Percentiles rank a stretch among this genome's conserved stretches.
phyloP scores from a whole-genome alignment of 1,140 invertebrate genomes.

The Platyscapa corneri region DNA sequence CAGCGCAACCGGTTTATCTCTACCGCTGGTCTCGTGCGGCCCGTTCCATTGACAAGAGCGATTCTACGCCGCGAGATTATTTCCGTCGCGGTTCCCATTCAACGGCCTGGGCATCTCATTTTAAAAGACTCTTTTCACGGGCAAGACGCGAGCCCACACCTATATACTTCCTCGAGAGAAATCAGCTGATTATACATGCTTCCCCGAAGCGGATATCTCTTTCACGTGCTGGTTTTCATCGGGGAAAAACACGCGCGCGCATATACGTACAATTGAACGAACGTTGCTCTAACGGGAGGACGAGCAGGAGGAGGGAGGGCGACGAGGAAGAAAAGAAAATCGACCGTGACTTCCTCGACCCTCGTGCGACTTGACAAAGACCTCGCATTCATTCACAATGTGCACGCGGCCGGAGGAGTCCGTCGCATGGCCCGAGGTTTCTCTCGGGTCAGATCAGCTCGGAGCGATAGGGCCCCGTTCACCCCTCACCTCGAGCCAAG shows the following conservation, averaged over 20 bases:
- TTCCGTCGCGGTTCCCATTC: constrained; percentile 9
- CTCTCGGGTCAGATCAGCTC: background rate
- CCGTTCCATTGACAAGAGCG: background rate
- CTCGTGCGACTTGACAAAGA: background rate
- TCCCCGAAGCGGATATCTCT: background rate
- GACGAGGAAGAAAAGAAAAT: background rate
- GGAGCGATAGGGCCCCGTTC: background rate
- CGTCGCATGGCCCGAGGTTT: background rate
- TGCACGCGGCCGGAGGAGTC: background rate
- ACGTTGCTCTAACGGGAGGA: background rate
- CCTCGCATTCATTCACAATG: background rate
- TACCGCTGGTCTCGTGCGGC: too few relatives aligned
- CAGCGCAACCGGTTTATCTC: background rate
- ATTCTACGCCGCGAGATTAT: background rate
- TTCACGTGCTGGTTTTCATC: constrained; percentile 1
- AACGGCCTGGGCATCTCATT: background rate
- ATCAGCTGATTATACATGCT: background rate
- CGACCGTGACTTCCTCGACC: constrained; percentile 22
- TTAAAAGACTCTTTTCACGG: constrained; percentile 23
- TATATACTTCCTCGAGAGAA: background rate
- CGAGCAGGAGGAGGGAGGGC: background rate
- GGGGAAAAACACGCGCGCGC: background rate
- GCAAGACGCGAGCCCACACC: background rate
- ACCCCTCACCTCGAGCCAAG: background rate
- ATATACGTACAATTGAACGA: constrained; percentile 6